Conservation (phyloP, 1,140 invertebrate genomes). For the Globodera ellingtonae region DNA sequence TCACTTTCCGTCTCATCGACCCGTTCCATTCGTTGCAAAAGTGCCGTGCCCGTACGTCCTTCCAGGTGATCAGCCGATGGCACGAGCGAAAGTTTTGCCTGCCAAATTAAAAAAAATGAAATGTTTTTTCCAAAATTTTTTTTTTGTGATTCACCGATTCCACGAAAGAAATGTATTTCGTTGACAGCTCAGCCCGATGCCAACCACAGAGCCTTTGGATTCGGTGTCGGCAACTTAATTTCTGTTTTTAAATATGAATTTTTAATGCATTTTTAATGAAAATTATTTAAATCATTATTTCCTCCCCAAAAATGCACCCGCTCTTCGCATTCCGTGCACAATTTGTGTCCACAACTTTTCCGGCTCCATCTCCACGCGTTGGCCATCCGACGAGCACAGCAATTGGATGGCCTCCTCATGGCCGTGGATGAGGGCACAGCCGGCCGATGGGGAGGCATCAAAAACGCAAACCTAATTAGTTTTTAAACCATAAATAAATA, state of each 20-base stretch:
- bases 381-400: conserved; percentile 8
- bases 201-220: background rate
- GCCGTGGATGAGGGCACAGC: background rate
- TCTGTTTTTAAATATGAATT: background rate
- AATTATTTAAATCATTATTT: background rate
- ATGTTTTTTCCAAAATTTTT: conserved; percentile 18
- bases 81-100: conserved; percentile 78
- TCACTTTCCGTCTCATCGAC: conserved; percentile 77
- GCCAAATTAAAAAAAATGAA: conserved; percentile 32
- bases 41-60: conserved; percentile 80
- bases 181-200: conserved; percentile 37
- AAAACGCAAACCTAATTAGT: background rate
- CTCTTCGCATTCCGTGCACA: conserved; percentile 73
- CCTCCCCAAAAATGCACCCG: conserved; percentile 71
- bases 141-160: conserved; percentile 21
- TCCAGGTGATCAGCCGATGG: conserved; percentile 95
- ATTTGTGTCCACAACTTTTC: conserved; percentile 79
- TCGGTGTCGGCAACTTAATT: conserved; percentile 9
- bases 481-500: too few relatives aligned
- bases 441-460: background rate
- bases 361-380: conserved; percentile 81
- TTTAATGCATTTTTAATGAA: background rate
- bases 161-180: conserved; percentile 44
- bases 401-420: background rate
- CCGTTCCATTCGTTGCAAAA: conserved; percentile 83